Conservation (phyloP, 2,888 invertebrate species). For the Sinelater perroti region DNA sequence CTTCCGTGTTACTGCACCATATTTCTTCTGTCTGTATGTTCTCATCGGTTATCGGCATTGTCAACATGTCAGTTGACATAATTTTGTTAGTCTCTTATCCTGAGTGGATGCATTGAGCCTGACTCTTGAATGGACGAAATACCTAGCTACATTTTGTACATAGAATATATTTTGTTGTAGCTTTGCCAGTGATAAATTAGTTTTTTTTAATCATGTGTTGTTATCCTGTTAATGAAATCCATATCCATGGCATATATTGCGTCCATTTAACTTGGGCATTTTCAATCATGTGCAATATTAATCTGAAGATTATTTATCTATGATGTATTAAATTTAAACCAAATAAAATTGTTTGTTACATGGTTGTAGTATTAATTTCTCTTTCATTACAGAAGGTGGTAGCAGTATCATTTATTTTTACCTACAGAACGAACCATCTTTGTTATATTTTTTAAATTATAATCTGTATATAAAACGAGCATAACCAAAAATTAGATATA, state of each 20-base stretch:
- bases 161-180: slow-evolving; percentile 58
- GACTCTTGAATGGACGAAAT: slow-evolving; percentile 59
- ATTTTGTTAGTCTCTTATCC: slow-evolving; percentile 54
- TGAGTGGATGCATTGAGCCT: slow-evolving; percentile 46
- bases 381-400: background rate
- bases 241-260: slow-evolving; percentile 55
- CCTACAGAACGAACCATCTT: too few species aligned
- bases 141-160: slow-evolving; percentile 57
- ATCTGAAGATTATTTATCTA: slow-evolving; percentile 62
- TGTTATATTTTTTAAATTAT: too few species aligned
- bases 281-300: slow-evolving; percentile 63
- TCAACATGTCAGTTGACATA: slow-evolving; percentile 51
- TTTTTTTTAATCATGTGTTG: slow-evolving; percentile 37
- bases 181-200: slow-evolving; percentile 53
- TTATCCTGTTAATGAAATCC: slow-evolving; percentile 45
- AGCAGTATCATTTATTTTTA: too few species aligned
- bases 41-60: slow-evolving; percentile 46
- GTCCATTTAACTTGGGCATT: slow-evolving; percentile 61
- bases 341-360: slow-evolving; percentile 63
- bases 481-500: too few species aligned
- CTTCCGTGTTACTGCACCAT: slow-evolving; percentile 58
- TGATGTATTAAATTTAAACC: slow-evolving; percentile 62
- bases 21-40: slow-evolving; percentile 52
- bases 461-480: too few species aligned
- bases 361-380: slow-evolving; percentile 31